Evolutionary conservation across 2,888 invertebrate species (phyloP).

Genomic region (Drosophila infuscata): DNA sequence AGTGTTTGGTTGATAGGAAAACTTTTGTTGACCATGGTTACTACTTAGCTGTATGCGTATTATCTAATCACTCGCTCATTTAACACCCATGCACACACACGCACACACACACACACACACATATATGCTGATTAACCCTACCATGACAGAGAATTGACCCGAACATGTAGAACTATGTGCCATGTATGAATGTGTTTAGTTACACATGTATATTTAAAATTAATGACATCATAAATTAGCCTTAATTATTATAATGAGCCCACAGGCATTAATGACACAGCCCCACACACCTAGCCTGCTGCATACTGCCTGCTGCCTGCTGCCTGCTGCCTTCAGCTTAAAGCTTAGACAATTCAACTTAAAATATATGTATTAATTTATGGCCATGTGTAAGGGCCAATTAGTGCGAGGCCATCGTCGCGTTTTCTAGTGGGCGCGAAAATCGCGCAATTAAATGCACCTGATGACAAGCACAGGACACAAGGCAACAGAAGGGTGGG

Average conservation of each 20-base stretch:
- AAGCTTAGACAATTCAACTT: slow-evolving; percentile 78
- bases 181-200: slow-evolving; percentile 13
- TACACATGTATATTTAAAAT: slow-evolving; percentile 62
- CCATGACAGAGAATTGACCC: slow-evolving; percentile 32
- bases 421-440: slow-evolving; percentile 70
- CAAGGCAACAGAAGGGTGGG: slow-evolving; percentile 6
- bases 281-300: background rate
- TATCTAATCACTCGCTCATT: slow-evolving; percentile 51
- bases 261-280: slow-evolving; percentile 65
- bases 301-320: slow-evolving; percentile 12
- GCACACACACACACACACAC: slow-evolving; percentile 12
- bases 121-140: slow-evolving; percentile 18
- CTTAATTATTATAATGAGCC: slow-evolving; percentile 82
- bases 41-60: slow-evolving; percentile 11
- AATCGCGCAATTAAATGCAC: slow-evolving; percentile 84
- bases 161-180: slow-evolving; percentile 23
- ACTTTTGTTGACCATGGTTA: background rate
- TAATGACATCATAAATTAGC: slow-evolving; percentile 81
- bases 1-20: background rate
- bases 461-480: slow-evolving; percentile 73
- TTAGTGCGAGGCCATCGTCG: slow-evolving; percentile 63
- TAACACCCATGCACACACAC: slow-evolving; percentile 34
- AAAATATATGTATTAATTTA: slow-evolving; percentile 81
- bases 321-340: slow-evolving; percentile 10
- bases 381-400: slow-evolving; percentile 74